Base-by-base conservation (phyloP, 2,888 invertebrate species). In the Eledone cirrhosa region DNA sequence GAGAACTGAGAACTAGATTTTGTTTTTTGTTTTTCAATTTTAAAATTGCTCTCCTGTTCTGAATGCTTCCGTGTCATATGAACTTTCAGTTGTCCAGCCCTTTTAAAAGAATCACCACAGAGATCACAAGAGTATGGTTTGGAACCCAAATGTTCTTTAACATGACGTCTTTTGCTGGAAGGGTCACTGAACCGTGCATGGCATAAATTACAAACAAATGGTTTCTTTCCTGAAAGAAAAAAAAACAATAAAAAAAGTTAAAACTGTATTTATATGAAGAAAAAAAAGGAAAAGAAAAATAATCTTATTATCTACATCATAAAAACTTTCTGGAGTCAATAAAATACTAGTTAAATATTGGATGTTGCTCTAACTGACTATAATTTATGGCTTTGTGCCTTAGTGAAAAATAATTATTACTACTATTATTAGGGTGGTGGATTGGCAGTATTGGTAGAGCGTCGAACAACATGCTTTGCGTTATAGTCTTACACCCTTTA, bases 91-190 rank as follows among this genome's bases (percentile, higher is more conserved):
- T 88, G 88, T 19, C 87, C 87, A 1, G 86, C 82, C 24, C 87
- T 84, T 79, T 87, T 88, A 78, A 89, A 90, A 8, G 83, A 84
- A 33, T 88, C 89, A 11, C 83, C 84, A 82, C 90, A 90, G 19
- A 87, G 76, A 31, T 86, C 82, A 81, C 90, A 90, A 22, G 84
- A 80, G 80, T 86, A 89, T 7, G 87, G 84, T 77, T 87, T 88
- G 24, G 81, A 82, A 29, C 85, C 87, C 33, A 83, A 85, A 80
- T 90, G 90, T 75, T 89, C 89, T 48, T 84, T 83, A 77, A 88
- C 85, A 80, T 90, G 90, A 7, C 89, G 83, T 27, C 88, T 82
- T 59, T 88, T 84, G 80, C 88, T 89, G 22, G 89, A 89, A 0
- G 88, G 86, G 80, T 90, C 90, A 80, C 85, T 88, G 81, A 89